These are phyloP conservation scores for Eupithecia exiguata DNA, from an alignment of 2,888 invertebrate genomes.

Conservation along the genomic window DNA sequence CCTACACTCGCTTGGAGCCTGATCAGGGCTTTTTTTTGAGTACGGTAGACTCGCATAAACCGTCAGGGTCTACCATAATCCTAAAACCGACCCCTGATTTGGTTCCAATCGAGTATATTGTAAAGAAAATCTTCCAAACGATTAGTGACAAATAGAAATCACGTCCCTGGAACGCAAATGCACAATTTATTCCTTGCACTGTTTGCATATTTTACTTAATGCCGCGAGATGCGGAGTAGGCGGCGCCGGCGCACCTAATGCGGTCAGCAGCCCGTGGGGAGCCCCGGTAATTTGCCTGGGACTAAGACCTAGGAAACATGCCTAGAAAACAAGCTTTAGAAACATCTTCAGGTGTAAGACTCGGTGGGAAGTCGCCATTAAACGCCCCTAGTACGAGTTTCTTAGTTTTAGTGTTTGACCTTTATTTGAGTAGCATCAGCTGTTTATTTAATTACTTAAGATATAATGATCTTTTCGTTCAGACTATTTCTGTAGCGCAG, in stretches of 20 bases:
- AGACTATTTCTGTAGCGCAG: neutral
- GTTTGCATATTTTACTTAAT: conserved; percentile 71
- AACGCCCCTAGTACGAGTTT: neutral
- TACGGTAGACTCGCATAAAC: no score
- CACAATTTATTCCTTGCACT: neutral
- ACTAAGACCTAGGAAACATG: conserved; percentile 21
- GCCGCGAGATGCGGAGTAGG: conserved; percentile 69
- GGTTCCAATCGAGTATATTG: neutral
- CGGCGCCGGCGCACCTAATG: conserved; percentile 71
- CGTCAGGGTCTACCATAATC: no score
- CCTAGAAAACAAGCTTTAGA: neutral
- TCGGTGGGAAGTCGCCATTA: conserved; percentile 19
- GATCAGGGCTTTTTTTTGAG: no score
- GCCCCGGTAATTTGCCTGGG: conserved; percentile 42
- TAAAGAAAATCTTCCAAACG: neutral
- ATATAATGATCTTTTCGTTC: neutral
- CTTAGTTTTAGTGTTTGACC: conserved; percentile 2
- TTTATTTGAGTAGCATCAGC: neutral
- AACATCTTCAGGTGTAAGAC: conserved; percentile 16
- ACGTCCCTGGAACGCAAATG: neutral
- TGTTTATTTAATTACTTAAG: neutral
- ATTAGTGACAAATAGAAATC: neutral
- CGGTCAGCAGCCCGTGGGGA: conserved; percentile 61
- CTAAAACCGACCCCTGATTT: no score
- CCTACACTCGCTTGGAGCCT: no score